Evolutionary conservation across 2,113 vertebrate genomes (phyloP).

Genomic region (Elanus axillaris): DNA sequence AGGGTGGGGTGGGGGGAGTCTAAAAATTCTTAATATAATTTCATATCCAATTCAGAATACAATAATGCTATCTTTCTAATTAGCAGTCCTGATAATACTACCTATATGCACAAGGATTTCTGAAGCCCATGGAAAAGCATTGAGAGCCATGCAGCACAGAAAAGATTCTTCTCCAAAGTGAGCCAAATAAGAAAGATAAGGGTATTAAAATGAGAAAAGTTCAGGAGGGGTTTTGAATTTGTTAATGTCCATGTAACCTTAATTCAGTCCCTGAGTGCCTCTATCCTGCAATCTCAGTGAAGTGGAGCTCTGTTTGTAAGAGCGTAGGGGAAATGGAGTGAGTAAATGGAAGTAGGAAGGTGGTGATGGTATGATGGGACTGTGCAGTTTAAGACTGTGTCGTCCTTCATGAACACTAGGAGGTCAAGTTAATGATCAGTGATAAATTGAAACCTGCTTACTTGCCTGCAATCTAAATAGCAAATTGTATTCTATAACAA

Average conservation of each 20-base stretch:
- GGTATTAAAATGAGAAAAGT: not conserved
- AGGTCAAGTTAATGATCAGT: not conserved
- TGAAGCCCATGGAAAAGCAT: not conserved
- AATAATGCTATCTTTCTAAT: not conserved
- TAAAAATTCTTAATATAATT: not conserved
- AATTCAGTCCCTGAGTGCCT: not conserved
- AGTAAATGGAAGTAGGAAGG: not conserved
- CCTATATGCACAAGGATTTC: not conserved
- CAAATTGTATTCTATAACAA: not conserved
- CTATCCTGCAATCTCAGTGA: not conserved
- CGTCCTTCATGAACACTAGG: not conserved
- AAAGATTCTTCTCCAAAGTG: not conserved
- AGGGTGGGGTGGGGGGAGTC: rapidly evolving
- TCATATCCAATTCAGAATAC: not conserved
- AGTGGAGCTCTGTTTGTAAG: not conserved
- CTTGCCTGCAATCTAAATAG: not conserved
- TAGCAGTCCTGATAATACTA: not conserved
- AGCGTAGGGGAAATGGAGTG: not conserved
- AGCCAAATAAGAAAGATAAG: not conserved
- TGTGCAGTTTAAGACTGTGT: not conserved
- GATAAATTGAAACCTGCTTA: not conserved
- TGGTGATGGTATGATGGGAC: not conserved
- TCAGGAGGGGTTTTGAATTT: not conserved
- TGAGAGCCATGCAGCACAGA: not conserved
- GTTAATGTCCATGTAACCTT: not conserved